phyloP scores from a whole-genome alignment of 2,797 vertebrate species.

The Sebastes flavidus region DNA sequence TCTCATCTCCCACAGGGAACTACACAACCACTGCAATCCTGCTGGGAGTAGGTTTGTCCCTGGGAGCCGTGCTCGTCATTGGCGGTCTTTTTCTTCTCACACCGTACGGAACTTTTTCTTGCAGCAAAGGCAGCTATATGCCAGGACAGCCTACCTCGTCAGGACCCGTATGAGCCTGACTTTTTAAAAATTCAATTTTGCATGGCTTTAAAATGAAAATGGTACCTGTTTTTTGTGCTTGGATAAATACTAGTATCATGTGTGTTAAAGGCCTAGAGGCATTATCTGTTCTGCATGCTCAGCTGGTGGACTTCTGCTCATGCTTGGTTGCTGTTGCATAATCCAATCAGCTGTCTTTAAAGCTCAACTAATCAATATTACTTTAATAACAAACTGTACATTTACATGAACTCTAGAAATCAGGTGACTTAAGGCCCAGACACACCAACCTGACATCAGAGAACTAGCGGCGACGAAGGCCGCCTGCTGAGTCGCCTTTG shows the following conservation, averaged over 20 bases:
- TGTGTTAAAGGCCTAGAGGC: background rate
- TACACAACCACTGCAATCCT: constrained; percentile 32
- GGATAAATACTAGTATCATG: background rate
- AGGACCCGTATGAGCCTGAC: constrained; percentile 36
- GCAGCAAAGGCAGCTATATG: constrained; percentile 22
- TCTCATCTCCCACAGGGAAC: constrained; percentile 63
- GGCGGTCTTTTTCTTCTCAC: background rate
- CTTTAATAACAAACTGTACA: background rate
- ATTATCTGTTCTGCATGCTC: background rate
- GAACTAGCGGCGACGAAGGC: too few relatives aligned
- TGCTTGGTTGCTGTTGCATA: background rate
- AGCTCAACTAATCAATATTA: background rate
- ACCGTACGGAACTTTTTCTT: constrained; percentile 37
- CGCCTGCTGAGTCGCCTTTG: too few relatives aligned
- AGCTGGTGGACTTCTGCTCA: background rate
- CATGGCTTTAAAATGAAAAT: constrained; percentile 21
- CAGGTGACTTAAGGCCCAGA: background rate
- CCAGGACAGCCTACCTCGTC: constrained; percentile 28
- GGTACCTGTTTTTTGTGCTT: background rate
- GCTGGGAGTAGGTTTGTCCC: background rate
- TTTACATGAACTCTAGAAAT: background rate
- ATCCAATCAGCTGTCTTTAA: background rate
- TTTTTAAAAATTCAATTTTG: background rate
- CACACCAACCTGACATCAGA: too few relatives aligned
- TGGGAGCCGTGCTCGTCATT: constrained; percentile 2